Base-by-base conservation (phyloP, 2,797 vertebrate species). In the Coreius guichenoti region DNA sequence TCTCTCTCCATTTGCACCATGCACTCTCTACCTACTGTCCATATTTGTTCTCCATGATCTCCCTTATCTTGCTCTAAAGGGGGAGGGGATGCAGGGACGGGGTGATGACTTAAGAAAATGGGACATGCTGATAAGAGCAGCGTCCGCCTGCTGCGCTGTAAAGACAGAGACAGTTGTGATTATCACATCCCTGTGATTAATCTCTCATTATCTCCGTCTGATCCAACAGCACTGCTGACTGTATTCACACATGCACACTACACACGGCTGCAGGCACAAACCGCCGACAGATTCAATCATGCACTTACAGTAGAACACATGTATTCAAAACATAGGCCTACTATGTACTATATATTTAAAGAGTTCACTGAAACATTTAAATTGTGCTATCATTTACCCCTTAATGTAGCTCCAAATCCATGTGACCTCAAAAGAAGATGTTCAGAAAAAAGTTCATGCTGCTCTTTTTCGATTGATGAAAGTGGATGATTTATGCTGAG, bases 61-160 rank as follows among this genome's bases (percentile, higher is more conserved):
- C 83, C 26, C 88, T 89, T 88, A 92, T 91, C 89, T 91, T 76
- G 70, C 79, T 75, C 61, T 29, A 76, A 78, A 67, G 69, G 43
- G 19, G 81, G 80, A 77, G 51, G 83, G 81, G 74, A 76, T 23
- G 86, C 73, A 86, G 76, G 80, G 67, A 87, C n/a, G 83, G 43
- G 67, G 86, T 43, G 82, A 82, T 82, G 80, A 88, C 80, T 87
- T 85, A 83, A 79, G 70, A 81, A 86, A 84, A 88, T 76, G 49
- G 84, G 39, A 83, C 83, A 90, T 82, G 69, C 72, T 80, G 84
- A 80, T 91, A 86, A 89, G 76, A 82, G 80, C 56, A 73, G 89
- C 45, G 84, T 91, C 86, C 84, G 87, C 84, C 85, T 80, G 86
- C 86, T 80, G 65, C 1, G 43, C 43, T 84, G 79, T 72, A 58